Evolutionary conservation across 2,888 invertebrate genomes (phyloP).

Genomic region (Melieria crassipennis): DNA sequence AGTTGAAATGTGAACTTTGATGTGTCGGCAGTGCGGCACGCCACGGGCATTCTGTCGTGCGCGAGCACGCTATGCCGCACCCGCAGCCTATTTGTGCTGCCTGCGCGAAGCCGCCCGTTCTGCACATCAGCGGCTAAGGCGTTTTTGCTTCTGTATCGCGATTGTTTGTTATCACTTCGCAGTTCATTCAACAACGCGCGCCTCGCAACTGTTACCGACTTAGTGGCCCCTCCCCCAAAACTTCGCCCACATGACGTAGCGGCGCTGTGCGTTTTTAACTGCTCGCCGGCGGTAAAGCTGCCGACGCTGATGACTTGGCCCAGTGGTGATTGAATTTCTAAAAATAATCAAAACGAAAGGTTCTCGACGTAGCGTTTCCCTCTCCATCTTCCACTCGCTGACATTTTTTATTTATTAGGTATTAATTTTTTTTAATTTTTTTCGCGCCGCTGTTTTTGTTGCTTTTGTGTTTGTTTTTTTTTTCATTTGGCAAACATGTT

Average conservation of each 20-base stretch:
- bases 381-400: conserved; percentile 21
- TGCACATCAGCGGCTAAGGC: too few species aligned
- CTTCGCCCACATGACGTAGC: too few species aligned
- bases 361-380: conserved; percentile 27
- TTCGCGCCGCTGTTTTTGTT: conserved; percentile 13
- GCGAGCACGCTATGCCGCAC: too few species aligned
- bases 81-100: too few species aligned
- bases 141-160: background rate
- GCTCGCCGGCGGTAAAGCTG: conserved; percentile 7
- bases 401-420: conserved; percentile 21
- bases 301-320: conserved; percentile 4
- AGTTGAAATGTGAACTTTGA: too few species aligned
- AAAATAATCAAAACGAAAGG: conserved; percentile 47
- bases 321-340: conserved; percentile 50
- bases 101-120: too few species aligned
- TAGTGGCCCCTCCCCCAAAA: too few species aligned
- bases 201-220: too few species aligned
- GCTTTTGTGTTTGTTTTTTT: background rate
- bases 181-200: background rate
- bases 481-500: background rate
- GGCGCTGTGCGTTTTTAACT: conserved; percentile 19
- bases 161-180: background rate
- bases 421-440: too few species aligned
- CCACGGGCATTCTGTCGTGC: too few species aligned
- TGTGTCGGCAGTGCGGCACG: too few species aligned